Base-by-base conservation (phyloP, 2,888 invertebrate genomes). In the Fissipunctia ypsillon region DNA sequence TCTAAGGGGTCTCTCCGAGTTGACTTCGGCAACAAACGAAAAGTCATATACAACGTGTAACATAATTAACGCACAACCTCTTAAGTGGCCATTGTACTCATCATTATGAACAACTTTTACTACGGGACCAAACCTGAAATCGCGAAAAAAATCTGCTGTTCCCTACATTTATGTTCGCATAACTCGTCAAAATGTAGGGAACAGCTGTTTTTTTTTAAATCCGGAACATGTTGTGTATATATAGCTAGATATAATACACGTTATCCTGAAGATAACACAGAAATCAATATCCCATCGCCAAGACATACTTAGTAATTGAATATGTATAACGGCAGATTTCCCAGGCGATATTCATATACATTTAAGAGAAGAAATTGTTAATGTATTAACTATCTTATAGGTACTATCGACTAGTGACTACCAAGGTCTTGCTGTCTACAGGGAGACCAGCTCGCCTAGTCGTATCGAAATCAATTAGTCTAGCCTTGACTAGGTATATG, bases 251-350 rank as follows among this genome's bases (percentile, higher is more conserved):
- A 14, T 25, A 50, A 7, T 22, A 22, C 22, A 54, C 28, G 28
- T 19, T 28, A 28, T 4, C 12, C 25, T 52, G 48, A 50, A 56
- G 60, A 22, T 48, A 48, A 41, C 41, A 43, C 54, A 14, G n/a
- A 35, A 76, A 76, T 52, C 45, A 48, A 48, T 57, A 73, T 41
- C 25, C 48, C 45, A 64, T 52, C 22, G 10, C n/a, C 45, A 43
- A 56, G 22, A 63, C 56, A 25, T 68, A 81, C 54, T 64, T 14
- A 48, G 50, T 69, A 79, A 73, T 70, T 48, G 25, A 66, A 72
- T 81, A 72, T 76, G 69, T 41, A 78, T 22, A 50, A 25, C 25
- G 50, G 52, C 10, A 67, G 64, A 83, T 83, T 82, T 80, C 83
- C 81, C 80, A 12, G 35, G 81, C 59, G 81, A 61, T 74, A 57